phyloP scores from a whole-genome alignment of 2,797 vertebrate species.

The Melopsittacus undulatus region DNA sequence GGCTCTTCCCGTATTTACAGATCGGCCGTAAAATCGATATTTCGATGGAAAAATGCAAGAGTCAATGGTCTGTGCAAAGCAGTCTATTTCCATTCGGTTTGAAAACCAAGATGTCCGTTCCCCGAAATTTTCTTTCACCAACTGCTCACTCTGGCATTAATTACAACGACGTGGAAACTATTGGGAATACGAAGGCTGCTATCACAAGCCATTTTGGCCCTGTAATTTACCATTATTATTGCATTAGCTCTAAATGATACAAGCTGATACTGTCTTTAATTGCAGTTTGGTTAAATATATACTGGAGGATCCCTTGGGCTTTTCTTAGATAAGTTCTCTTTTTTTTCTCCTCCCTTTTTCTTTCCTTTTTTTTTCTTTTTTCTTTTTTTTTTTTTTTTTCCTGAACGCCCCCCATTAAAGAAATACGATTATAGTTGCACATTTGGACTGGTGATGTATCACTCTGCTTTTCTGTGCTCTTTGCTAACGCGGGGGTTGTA shows the following conservation, averaged over 20 bases:
- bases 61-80: slow-evolving; percentile 82
- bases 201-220: slow-evolving; percentile 97
- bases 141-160: slow-evolving; percentile 89
- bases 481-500: slow-evolving; percentile 95
- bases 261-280: slow-evolving; percentile 99
- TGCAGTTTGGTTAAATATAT: slow-evolving; percentile 97
- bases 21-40: slow-evolving; percentile 82
- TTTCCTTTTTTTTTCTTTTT: slow-evolving; percentile 25
- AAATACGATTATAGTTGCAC: slow-evolving; percentile 97
- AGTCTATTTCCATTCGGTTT: slow-evolving; percentile 81
- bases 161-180: slow-evolving; percentile 90
- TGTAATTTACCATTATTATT: slow-evolving; percentile 99
- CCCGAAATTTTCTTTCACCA: slow-evolving; percentile 83
- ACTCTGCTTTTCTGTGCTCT: slow-evolving; percentile 93
- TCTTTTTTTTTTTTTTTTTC: not conserved
- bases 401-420: slow-evolving; percentile 95
- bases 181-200: slow-evolving; percentile 92
- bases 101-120: slow-evolving; percentile 82
- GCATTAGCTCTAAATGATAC: slow-evolving; percentile 99
- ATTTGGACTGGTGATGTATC: slow-evolving; percentile 96
- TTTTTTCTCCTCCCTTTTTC: not conserved
- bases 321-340: slow-evolving; percentile 83
- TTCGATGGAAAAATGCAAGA: slow-evolving; percentile 80
- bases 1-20: slow-evolving; percentile 69
- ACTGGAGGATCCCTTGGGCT: slow-evolving; percentile 88